phyloP scores from a whole-genome alignment of 2,113 vertebrate genomes.

The Myrmophylax atrothorax region DNA sequence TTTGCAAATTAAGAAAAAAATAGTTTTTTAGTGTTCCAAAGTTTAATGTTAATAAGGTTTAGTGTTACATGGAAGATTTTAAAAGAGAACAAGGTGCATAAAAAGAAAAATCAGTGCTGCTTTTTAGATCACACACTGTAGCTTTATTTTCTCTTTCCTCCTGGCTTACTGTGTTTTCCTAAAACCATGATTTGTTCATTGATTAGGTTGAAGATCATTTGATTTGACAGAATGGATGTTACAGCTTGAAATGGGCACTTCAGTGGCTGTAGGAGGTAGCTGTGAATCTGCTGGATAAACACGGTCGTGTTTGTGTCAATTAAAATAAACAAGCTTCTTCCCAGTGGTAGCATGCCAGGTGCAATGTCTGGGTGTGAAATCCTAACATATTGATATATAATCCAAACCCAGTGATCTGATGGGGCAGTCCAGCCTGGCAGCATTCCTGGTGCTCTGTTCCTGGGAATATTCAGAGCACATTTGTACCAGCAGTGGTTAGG shows the following conservation, averaged over 20 bases:
- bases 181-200: not conserved
- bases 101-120: not conserved
- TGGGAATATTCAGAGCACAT: not conserved
- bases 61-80: not conserved
- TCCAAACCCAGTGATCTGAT: accelerated
- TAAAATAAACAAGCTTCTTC: not conserved
- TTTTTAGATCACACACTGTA: not conserved
- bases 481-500: not conserved
- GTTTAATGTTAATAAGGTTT: not conserved
- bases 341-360: not conserved
- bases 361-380: not conserved
- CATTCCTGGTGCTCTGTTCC: not conserved
- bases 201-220: not conserved
- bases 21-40: not conserved
- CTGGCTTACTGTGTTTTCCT: not conserved
- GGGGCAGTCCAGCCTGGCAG: not conserved
- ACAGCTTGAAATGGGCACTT: not conserved
- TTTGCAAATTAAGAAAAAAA: not conserved
- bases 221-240: not conserved
- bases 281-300: not conserved
- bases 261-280: not conserved
- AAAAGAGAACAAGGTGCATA: not conserved
- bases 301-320: not conserved
- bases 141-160: not conserved
- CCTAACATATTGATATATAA: not conserved